Percentiles rank a stretch among this genome's conserved stretches.
phyloP scores from a whole-genome alignment of 2,797 vertebrate genomes.

The Hirundo rustica region DNA sequence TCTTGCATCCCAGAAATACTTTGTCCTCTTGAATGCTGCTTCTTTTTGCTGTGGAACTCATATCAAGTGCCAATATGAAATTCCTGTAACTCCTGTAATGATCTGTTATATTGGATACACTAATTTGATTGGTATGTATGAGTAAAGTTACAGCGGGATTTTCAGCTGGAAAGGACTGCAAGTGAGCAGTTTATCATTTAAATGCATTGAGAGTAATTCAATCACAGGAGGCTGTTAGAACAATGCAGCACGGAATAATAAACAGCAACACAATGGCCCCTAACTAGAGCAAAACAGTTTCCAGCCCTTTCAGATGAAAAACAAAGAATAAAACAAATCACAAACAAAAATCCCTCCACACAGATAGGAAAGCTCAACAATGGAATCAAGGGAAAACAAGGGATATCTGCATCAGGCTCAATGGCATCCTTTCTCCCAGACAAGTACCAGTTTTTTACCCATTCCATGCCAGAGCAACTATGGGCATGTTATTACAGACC shows the following conservation, averaged over 20 bases:
- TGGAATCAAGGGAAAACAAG: not conserved
- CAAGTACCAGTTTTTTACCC: not conserved
- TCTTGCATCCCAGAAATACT: not conserved
- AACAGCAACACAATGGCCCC: slow-evolving; percentile 1
- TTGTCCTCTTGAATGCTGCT: not conserved
- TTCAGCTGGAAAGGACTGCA: slow-evolving; percentile 13
- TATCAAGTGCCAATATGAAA: not conserved
- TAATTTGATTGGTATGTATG: not conserved
- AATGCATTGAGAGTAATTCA: not conserved
- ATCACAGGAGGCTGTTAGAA: not conserved
- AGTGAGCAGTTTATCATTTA: not conserved
- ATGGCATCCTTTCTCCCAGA: not conserved
- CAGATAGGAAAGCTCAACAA: not conserved
- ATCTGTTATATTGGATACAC: not conserved
- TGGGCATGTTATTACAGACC: not conserved
- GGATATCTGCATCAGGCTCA: not conserved
- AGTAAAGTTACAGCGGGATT: not conserved
- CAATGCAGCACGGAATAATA: not conserved
- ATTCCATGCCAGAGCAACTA: not conserved
- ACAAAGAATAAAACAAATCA: slow-evolving; percentile 2
- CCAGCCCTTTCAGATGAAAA: slow-evolving; percentile 6
- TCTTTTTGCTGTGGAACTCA: not conserved
- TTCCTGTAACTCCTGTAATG: not conserved
- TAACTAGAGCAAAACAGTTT: not conserved
- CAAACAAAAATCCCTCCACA: not conserved